Evolutionary conservation across 2,113 vertebrate genomes (phyloP).

Genomic region (Rhombomys opimus): DNA sequence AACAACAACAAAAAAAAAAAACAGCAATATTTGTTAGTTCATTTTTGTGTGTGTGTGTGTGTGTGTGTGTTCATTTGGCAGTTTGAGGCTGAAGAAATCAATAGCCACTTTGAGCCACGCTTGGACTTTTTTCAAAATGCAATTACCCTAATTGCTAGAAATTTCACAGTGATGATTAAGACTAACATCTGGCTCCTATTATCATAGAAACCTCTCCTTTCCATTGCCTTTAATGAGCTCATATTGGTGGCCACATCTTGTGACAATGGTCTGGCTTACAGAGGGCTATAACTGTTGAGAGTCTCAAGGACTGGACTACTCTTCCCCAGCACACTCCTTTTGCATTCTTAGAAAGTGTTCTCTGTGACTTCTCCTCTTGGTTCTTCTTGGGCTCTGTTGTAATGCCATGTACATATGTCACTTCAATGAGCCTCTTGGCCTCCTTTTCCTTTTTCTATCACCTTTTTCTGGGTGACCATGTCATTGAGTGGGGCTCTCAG

Average conservation of each 20-base stretch:
- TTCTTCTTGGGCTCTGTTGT: background rate
- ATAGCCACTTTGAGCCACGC: slow-evolving; percentile 31
- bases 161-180: slow-evolving; percentile 27
- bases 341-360: background rate
- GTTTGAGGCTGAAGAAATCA: slow-evolving; percentile 47
- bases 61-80: background rate
- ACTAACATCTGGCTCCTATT: slow-evolving; percentile 14
- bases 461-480: background rate
- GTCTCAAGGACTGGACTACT: background rate
- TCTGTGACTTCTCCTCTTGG: background rate
- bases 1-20: background rate
- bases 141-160: slow-evolving; percentile 36
- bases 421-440: background rate
- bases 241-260: background rate
- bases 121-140: slow-evolving; percentile 56
- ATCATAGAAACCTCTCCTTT: background rate
- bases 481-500: background rate
- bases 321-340: background rate
- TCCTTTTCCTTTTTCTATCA: background rate
- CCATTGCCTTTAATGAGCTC: background rate
- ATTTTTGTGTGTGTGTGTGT: too few species aligned
- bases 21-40: background rate
- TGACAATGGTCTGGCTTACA: background rate
- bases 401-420: background rate
- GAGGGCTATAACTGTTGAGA: background rate